Evolutionary conservation across 2,888 invertebrate genomes (phyloP), one percentile per base, ranked within the genome.

Genomic region (Magallana nippona): DNA sequence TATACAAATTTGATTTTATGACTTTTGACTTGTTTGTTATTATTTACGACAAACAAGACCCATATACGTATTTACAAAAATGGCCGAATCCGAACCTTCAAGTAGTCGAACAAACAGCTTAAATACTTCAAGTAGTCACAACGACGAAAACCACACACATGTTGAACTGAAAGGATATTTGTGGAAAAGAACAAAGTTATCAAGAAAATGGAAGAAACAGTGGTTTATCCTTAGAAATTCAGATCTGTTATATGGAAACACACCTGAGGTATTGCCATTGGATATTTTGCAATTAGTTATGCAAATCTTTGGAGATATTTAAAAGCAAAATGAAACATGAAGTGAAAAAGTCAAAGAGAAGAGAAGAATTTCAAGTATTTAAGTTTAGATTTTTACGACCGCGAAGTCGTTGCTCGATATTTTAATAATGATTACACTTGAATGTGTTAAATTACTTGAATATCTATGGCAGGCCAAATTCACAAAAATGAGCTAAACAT

Each of bases 171-270:
- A 90, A 81, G 94, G 94, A 2, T 94, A 93, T 92, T 88, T 94
- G 17, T 90, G 92, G 91, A 93, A 93, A 86, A 87, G 93, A 79
- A 90, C 92, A 11, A 90, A 92, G 78, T 83, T 93, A 82, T 92
- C 93, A 0, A 90, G 91, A 84, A 93, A 93, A 87, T 94, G 94
- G 94, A 92, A 92, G 86, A 92, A 89, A 83, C 92, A 92, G 77
- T 94, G 93, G 92, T 94, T 93, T 85, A 86, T 91, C 27, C 87
- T 94, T 86, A 92, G 92, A 87, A 92, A 90, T 82, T 91, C 92
- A 71, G 91, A 90, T 83, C 89, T 94, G 55, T 88, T 89, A 79
- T 94, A 94, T 88, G 93, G 93, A 55, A 88, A 90, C 77, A 87
- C 91, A 63, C 91, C 91, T 55, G 91, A 93, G 92, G 93, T 92